These are phyloP conservation scores for Fragum whitleyi DNA, from an alignment of 2,888 invertebrate species.

Conservation along the genomic window DNA sequence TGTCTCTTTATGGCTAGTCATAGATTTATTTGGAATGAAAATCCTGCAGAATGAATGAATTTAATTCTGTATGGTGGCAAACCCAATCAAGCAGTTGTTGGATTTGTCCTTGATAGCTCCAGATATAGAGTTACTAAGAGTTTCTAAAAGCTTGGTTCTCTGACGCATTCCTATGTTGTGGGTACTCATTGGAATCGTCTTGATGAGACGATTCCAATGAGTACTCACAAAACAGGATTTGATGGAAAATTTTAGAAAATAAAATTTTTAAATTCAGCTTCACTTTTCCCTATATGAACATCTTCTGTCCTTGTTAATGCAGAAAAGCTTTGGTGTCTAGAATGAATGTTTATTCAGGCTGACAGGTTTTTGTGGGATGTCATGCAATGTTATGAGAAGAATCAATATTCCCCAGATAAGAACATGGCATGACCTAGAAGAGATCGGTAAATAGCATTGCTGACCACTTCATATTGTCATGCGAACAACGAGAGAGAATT, in stretches of 20 bases:
- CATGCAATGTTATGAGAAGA: slow-evolving; percentile 14
- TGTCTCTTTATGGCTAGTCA: too few species aligned
- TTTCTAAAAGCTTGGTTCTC: too few species aligned
- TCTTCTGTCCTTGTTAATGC: slow-evolving; percentile 4
- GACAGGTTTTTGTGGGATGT: slow-evolving; percentile 22
- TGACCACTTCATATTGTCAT: background rate
- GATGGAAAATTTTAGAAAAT: too few species aligned
- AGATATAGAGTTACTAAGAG: too few species aligned
- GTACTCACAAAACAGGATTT: too few species aligned
- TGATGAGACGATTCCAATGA: too few species aligned
- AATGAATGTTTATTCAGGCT: slow-evolving; percentile 18
- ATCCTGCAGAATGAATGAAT: background rate
- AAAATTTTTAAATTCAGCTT: too few species aligned
- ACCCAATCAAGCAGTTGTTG: background rate
- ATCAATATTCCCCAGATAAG: slow-evolving; percentile 11
- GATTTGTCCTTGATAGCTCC: background rate
- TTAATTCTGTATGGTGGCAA: background rate
- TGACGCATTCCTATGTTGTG: too few species aligned
- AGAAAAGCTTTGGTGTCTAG: slow-evolving; percentile 53
- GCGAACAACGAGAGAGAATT: background rate
- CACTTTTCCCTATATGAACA: background rate
- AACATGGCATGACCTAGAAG: slow-evolving; percentile 1
- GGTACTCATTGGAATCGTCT: too few species aligned
- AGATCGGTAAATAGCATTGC: background rate
- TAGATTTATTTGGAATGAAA: too few species aligned